Percentiles rank a stretch among this genome's conserved stretches.
Conservation (phyloP, 1,140 invertebrate species). For the Danaus melanippus region DNA sequence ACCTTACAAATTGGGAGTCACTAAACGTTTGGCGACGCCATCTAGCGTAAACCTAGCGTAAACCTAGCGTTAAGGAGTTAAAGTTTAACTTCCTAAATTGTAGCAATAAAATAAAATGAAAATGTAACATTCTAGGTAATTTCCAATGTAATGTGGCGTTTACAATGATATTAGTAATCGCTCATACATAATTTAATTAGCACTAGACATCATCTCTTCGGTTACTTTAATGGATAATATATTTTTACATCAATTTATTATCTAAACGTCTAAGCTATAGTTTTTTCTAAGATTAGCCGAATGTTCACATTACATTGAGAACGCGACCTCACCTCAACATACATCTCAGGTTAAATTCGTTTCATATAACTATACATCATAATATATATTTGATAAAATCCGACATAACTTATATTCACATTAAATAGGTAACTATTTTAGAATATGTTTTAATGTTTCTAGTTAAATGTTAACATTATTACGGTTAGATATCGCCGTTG, state of each 20-base stretch:
- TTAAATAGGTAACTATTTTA: slow-evolving; percentile 57
- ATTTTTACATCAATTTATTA: slow-evolving; percentile 17
- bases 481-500: slow-evolving; percentile 53
- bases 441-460: slow-evolving; percentile 64
- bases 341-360: slow-evolving; percentile 61
- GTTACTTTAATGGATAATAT: slow-evolving; percentile 15
- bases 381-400: slow-evolving; percentile 67
- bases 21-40: slow-evolving; percentile 61
- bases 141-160: slow-evolving; percentile 10
- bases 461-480: slow-evolving; percentile 49
- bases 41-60: slow-evolving; percentile 56
- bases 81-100: slow-evolving; percentile 63
- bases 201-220: slow-evolving; percentile 11
- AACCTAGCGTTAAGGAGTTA: slow-evolving; percentile 32
- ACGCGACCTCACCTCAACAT: slow-evolving; percentile 29
- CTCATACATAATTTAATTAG: slow-evolving; percentile 9
- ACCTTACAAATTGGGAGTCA: slow-evolving; percentile 54
- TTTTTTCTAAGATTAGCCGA: slow-evolving; percentile 11
- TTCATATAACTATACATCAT: slow-evolving; percentile 45
- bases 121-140: slow-evolving; percentile 44
- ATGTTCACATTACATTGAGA: slow-evolving; percentile 8
- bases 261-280: slow-evolving; percentile 13
- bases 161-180: slow-evolving; percentile 9
- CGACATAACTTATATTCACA: slow-evolving; percentile 68
- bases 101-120: slow-evolving; percentile 60